Evolutionary conservation across 1,140 invertebrate genomes (phyloP), one percentile per base, ranked within the genome.

Genomic region (Papilio polyxenes): DNA sequence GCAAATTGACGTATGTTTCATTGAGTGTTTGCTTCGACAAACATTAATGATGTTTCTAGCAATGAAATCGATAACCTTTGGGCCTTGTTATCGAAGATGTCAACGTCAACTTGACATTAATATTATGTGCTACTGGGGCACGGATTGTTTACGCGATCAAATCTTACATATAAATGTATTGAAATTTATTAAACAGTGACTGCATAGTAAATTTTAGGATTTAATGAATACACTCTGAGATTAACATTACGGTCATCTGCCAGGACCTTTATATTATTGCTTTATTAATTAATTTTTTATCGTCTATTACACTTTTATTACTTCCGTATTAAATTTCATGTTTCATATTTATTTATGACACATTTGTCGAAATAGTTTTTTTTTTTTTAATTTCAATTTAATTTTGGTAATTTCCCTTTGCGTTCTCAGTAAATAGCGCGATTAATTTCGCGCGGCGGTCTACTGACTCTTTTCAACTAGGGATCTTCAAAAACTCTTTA

Each of bases 401-500:
- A 31, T 4, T 37, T 69, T 40, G 13, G 13, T 40, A 72, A 5
- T 13, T 69, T 31, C 31, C 31, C 37, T 40, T 6, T 72, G 37
- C 20, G 9, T 20, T 37, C 13, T 72, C 13, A 56, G 65, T 72
- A 72, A 72, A 72, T 72, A 40, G 51, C 17, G 15, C 17, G 23
- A 62, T 10, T 78, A 56, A 78, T 78, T 53, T 59, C 53, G 53
- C 31, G 15, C 31, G 53, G 7, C 76, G 8, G 51, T 59, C 53
- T 53, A 15, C 76, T 78, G 76, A 78, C 31, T 31, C 53, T 44
- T 31, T 31, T 59, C 76, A 78, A 78, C 62, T 78, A 78, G 76
- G 53, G 51, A 78, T 59, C 76, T 53, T 76, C 75, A 23, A 53
- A 59, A 59, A 59, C 49, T 78, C 51, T 59, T 78, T 40, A 56